A percentile compares a stretch with the other conserved stretches of the same genome.
Conservation (phyloP, 92 coral and sea anemone species). For the Zoanthus sociatus region DNA sequence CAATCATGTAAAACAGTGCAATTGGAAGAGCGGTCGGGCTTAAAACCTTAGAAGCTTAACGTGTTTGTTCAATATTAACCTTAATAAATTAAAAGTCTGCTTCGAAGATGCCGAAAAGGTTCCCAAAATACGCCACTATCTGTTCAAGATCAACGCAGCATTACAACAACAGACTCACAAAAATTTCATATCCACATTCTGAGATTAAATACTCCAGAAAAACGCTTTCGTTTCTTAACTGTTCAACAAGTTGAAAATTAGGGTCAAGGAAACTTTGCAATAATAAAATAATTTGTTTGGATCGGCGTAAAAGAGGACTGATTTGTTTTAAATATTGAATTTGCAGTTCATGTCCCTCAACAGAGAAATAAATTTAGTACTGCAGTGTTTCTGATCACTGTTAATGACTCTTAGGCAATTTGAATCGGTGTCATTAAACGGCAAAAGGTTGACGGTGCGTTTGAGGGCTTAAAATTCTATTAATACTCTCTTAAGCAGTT, state of each 20-base stretch:
- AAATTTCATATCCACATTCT: slow-evolving; percentile 40
- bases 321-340: slow-evolving; percentile 38
- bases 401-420: slow-evolving; percentile 31
- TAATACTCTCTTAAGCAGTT: slow-evolving; percentile 77
- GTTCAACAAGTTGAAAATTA: slow-evolving; percentile 19
- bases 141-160: slow-evolving; percentile 11
- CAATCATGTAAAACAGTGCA: slow-evolving; percentile 58
- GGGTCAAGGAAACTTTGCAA: slow-evolving; percentile 19
- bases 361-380: not conserved
- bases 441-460: slow-evolving; percentile 44
- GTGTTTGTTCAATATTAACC: slow-evolving; percentile 51
- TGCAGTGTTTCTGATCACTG: not conserved
- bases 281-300: slow-evolving; percentile 35
- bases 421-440: slow-evolving; percentile 49
- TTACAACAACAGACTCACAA: slow-evolving; percentile 28
- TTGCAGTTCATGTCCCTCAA: slow-evolving; percentile 39
- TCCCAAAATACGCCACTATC: slow-evolving; percentile 27
- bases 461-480: slow-evolving; percentile 68
- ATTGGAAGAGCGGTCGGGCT: slow-evolving; percentile 50
- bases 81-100: slow-evolving; percentile 48
- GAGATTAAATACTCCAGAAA: slow-evolving; percentile 12
- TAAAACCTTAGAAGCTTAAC: slow-evolving; percentile 47
- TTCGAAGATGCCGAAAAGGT: slow-evolving; percentile 42
- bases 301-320: not conserved
- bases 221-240: not conserved